phyloP scores from a whole-genome alignment of 2,888 invertebrate genomes.

The Temnothorax unifasciatus region DNA sequence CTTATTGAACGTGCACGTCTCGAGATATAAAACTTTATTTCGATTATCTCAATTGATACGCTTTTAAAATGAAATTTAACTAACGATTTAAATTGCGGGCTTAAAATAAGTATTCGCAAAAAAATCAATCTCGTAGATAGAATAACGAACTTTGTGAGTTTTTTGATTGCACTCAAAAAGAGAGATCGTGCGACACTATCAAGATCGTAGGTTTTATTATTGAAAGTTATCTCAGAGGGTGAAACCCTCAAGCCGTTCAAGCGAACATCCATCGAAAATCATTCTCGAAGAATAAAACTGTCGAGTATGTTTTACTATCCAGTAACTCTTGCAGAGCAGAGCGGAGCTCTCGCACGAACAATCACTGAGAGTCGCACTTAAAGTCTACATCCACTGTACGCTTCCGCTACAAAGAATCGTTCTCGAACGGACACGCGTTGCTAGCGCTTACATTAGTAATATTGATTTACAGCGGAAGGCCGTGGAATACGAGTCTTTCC shows the following conservation, averaged over 20 bases:
- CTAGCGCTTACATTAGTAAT: slow-evolving; percentile 41
- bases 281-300: slow-evolving; percentile 29
- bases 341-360: slow-evolving; percentile 29
- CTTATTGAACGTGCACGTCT: neutral
- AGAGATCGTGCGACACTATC: neutral
- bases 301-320: slow-evolving; percentile 24
- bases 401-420: neutral
- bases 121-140: neutral
- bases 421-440: slow-evolving; percentile 9
- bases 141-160: slow-evolving; percentile 9
- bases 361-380: slow-evolving; percentile 23
- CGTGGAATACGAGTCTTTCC: slow-evolving; percentile 51
- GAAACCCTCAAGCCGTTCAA: neutral
- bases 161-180: slow-evolving; percentile 14
- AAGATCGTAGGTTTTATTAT: slow-evolving; percentile 38
- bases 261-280: slow-evolving; percentile 22
- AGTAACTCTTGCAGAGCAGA: neutral
- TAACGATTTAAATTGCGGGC: neutral
- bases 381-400: neutral
- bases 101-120: neutral
- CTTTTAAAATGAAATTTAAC: neutral
- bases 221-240: slow-evolving; percentile 23
- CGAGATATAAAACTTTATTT: neutral
- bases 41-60: neutral
- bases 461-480: slow-evolving; percentile 48